These are phyloP conservation scores for Gymnobelideus leadbeateri DNA, from an alignment of 2,113 vertebrate genomes.

Conservation along the genomic window DNA sequence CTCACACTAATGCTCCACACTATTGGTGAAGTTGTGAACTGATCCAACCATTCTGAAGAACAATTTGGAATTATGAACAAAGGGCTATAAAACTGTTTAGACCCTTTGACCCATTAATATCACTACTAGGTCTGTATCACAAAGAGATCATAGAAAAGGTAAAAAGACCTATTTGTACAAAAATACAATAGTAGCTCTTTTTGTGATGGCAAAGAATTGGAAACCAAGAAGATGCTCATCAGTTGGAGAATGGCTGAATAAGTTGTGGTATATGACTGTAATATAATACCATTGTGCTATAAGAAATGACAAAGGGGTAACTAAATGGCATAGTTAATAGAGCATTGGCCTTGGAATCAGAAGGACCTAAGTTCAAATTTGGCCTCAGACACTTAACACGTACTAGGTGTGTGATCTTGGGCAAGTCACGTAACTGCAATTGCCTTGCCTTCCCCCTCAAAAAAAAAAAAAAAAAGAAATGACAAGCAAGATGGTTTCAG, in stretches of 20 bases:
- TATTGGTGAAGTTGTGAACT: background rate
- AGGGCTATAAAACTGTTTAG: background rate
- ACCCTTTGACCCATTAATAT: background rate
- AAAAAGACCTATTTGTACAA: background rate
- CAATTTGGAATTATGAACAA: background rate
- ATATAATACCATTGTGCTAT: background rate
- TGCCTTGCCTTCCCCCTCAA: too few relatives aligned
- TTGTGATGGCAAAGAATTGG: background rate
- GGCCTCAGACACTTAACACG: too few relatives aligned
- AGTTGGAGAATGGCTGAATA: background rate
- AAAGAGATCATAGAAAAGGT: background rate
- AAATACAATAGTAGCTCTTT: background rate
- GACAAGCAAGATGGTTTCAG: background rate
- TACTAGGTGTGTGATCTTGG: too few relatives aligned
- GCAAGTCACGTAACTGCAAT: too few relatives aligned
- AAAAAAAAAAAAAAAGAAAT: background rate
- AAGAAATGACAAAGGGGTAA: too few relatives aligned
- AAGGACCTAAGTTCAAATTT: too few relatives aligned
- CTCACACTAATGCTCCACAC: background rate
- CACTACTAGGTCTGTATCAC: background rate
- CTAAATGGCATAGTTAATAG: too few relatives aligned
- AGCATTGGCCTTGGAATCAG: too few relatives aligned
- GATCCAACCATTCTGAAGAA: background rate
- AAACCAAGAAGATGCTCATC: background rate
- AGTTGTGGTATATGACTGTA: background rate